These are phyloP conservation scores for Oryzias dopingdopingensis DNA, from an alignment of 2,797 vertebrate species.

Conservation along the genomic window DNA sequence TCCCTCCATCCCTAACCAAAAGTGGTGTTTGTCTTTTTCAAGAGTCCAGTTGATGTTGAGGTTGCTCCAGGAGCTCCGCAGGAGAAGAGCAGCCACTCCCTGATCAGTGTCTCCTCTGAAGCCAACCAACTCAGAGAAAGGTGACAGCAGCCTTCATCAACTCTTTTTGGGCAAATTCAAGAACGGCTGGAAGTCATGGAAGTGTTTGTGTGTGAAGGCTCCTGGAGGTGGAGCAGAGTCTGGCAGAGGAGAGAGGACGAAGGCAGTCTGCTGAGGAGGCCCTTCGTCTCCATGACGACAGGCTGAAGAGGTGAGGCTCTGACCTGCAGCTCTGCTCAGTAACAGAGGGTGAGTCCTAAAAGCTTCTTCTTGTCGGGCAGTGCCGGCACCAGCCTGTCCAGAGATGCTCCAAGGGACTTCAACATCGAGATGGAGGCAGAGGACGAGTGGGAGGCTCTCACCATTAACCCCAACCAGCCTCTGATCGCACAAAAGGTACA, in stretches of 20 bases:
- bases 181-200: not conserved
- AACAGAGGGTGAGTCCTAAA: not conserved
- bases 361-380: conserved; percentile 48
- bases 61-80: conserved; percentile 87
- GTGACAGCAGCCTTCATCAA: conserved; percentile 63
- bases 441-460: conserved; percentile 85
- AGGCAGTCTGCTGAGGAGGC: conserved; percentile 84
- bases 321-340: fast-evolving
- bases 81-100: conserved; percentile 75
- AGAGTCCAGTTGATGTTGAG: conserved; percentile 75
- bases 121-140: conserved; percentile 78
- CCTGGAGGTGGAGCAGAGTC: conserved; percentile 79
- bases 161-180: not conserved
- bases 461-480: conserved; percentile 83
- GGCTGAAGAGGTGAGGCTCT: conserved; percentile 71
- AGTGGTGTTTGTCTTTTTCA: conserved; percentile 17
- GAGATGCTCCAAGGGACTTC: conserved; percentile 77
- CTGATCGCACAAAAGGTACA: conserved; percentile 81
- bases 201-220: conserved; percentile 67
- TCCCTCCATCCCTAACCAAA: not conserved
- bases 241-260: conserved; percentile 79
- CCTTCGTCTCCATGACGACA: conserved; percentile 76
- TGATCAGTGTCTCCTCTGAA: conserved; percentile 71
- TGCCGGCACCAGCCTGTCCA: conserved; percentile 60
- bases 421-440: conserved; percentile 85